Percentiles rank a stretch among this genome's conserved stretches.
These are phyloP conservation scores for Sphyrna mokarran DNA, from an alignment of 2,113 vertebrate genomes.

Conservation along the genomic window DNA sequence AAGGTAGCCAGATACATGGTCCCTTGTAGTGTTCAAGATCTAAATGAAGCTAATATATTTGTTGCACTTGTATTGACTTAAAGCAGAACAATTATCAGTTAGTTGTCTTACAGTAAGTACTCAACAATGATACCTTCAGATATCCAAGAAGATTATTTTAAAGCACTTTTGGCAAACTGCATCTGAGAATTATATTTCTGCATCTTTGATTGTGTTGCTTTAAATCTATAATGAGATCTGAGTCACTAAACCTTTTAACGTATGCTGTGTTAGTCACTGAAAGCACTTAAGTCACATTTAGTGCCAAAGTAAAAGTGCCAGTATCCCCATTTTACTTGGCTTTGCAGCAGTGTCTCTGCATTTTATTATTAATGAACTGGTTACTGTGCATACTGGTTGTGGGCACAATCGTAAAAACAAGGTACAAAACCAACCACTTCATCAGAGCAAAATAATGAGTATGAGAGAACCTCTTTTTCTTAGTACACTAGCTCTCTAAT, in stretches of 20 bases:
- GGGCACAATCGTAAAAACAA: not conserved
- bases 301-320: not conserved
- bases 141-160: not conserved
- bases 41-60: not conserved
- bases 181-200: not conserved
- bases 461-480: not conserved
- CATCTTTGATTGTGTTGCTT: slow-evolving; percentile 11
- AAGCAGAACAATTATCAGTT: not conserved
- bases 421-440: not conserved
- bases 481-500: not conserved
- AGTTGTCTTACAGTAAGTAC: not conserved
- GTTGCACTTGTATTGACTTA: not conserved
- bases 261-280: slow-evolving; percentile 9
- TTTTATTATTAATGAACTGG: slow-evolving; percentile 27
- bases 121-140: not conserved
- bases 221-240: slow-evolving; percentile 23
- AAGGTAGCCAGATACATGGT: not conserved
- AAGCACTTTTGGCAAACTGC: not conserved
- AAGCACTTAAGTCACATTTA: slow-evolving; percentile 18
- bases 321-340: not conserved
- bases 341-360: not conserved
- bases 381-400: not conserved
- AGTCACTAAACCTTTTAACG: slow-evolving; percentile 5
- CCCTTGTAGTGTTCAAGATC: not conserved
- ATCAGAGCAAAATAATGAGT: not conserved